Evolutionary conservation across 2,888 invertebrate genomes (phyloP).

Genomic region (Phyllotreta cruciferae): DNA sequence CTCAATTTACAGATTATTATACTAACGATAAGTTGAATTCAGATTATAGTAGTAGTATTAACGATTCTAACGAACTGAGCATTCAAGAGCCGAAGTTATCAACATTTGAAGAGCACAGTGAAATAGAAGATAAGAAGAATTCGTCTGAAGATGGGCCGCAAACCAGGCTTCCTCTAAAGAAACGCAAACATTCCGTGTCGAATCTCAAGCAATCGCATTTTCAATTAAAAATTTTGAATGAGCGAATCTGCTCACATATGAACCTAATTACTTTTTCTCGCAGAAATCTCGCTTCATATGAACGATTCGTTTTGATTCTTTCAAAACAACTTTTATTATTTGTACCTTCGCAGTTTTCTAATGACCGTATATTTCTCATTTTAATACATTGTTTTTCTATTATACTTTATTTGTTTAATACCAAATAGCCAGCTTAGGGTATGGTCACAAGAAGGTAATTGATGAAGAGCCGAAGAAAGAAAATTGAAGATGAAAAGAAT

Average conservation of each 20-base stretch:
- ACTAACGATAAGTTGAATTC: constrained; percentile 8
- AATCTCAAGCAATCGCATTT: constrained; percentile 11
- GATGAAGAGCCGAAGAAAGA: not conserved
- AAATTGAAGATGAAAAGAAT: not conserved
- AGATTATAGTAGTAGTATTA: constrained; percentile 12
- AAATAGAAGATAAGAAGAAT: constrained; percentile 1
- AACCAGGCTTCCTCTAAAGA: constrained; percentile 53
- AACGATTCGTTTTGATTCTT: not conserved
- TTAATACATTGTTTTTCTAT: constrained; percentile 7
- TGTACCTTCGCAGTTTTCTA: not conserved
- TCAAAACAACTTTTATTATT: not conserved
- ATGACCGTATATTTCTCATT: not conserved
- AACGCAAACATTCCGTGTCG: constrained; percentile 49
- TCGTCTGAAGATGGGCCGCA: constrained; percentile 41
- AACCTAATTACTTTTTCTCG: not conserved
- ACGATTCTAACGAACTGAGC: not conserved
- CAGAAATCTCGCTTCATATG: not conserved
- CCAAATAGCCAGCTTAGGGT: not conserved
- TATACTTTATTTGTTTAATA: not conserved
- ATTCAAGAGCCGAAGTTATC: too few species aligned
- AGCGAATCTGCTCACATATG: not conserved
- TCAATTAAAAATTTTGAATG: too few species aligned
- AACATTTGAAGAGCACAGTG: not conserved
- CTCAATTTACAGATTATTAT: constrained; percentile 25
- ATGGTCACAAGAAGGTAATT: not conserved